Evolutionary conservation across 2,113 vertebrate species (phyloP), one percentile per base, ranked within the genome.

Genomic region (Heterotilapia buettikoferi): DNA sequence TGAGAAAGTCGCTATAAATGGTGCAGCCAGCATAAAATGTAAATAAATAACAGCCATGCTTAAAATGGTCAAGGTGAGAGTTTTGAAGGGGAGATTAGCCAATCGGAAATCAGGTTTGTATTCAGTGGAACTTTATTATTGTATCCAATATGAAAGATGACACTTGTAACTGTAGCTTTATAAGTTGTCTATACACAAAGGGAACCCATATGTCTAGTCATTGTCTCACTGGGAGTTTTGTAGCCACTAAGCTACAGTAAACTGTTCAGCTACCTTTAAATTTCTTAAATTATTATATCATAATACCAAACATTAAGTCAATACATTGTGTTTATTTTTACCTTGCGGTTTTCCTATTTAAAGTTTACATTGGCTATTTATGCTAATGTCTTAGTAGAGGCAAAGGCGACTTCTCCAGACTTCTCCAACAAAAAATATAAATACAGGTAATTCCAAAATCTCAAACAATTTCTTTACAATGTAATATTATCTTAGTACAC

Each of bases 371-470:
- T 1, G 24, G 14, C 6, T 29, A 29, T 11, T 45, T 2, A 18
- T 7, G 68, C 68, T 76, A 76, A 76, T 11, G 38, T 26, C 14
- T 0, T 45, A 43, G 21, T 0, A 76, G 68, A 18, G 21, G 21
- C 40, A 29, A 18, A 45, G 40, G 14, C 0, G 24, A 6, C 13
- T 10, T 45, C n/a, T 16, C 13, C 21, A 73, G 18, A 50, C 43
- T 50, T 31, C 16, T 78, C 43, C 6, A 1, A 50, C 43, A 11
- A 78, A 78, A n/a, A n/a, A n/a, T n/a, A n/a, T n/a, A 50, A 78
- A 47, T 47, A 2, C 43, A 6, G 71, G 16, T 50, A 0, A 78
- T 78, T 31, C 4, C 0, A 0, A 78, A 50, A 78, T 13, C 6
- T 31, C 71, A 50, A 76, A 50, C 16, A 8, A 78, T 78, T 50